These are phyloP conservation scores for Baccha elongata DNA, from an alignment of 2,888 invertebrate species.

Conservation along the genomic window DNA sequence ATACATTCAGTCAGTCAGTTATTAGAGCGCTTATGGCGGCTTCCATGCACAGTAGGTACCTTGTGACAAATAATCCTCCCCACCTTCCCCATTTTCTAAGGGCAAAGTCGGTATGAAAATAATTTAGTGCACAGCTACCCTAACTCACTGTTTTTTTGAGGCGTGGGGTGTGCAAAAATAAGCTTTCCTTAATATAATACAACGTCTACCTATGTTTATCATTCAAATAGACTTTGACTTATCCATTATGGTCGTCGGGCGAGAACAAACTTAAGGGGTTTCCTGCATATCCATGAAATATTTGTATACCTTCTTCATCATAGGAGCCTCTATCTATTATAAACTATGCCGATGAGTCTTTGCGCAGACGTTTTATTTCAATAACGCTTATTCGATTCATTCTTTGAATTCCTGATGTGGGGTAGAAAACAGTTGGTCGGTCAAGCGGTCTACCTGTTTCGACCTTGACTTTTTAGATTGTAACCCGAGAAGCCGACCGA, in stretches of 20 bases:
- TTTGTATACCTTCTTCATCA: constrained; percentile 1
- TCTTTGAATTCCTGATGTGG: constrained; percentile 57
- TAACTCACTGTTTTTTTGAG: neutral
- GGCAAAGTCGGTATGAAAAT: constrained; percentile 34
- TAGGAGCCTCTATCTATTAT: too few species aligned
- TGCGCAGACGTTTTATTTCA: constrained; percentile 32
- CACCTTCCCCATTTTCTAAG: neutral
- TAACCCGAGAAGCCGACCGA: constrained; percentile 43
- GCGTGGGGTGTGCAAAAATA: constrained; percentile 25
- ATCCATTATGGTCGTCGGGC: constrained; percentile 56
- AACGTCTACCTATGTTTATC: constrained; percentile 17
- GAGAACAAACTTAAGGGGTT: constrained; percentile 59
- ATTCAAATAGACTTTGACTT: constrained; percentile 61
- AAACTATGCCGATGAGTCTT: constrained; percentile 51
- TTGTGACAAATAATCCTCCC: constrained; percentile 40
- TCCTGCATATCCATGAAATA: constrained; percentile 49
- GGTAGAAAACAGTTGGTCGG: constrained; percentile 26
- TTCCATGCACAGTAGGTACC: constrained; percentile 31
- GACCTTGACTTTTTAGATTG: constrained; percentile 48
- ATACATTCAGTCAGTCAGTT: constrained; percentile 22
- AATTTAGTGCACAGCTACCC: constrained; percentile 46
- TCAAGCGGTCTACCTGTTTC: constrained; percentile 19
- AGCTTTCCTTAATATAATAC: constrained; percentile 49
- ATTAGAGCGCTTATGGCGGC: constrained; percentile 21
- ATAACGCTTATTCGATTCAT: constrained; percentile 52